Evolutionary conservation across 2,888 invertebrate genomes (phyloP).

Genomic region (Conistra vaccinii): DNA sequence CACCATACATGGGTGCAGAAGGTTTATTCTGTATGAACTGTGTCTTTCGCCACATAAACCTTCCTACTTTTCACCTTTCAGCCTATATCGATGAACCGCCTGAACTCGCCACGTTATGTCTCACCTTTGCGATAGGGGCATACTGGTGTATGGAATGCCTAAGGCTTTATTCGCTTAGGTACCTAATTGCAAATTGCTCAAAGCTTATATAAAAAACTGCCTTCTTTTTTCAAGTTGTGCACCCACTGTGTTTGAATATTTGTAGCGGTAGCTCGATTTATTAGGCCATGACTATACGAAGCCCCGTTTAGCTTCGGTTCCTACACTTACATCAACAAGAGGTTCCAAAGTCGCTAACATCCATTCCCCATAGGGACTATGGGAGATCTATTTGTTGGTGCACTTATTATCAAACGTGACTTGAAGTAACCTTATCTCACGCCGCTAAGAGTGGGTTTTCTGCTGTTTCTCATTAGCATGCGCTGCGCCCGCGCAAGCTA

Average conservation of each 20-base stretch:
- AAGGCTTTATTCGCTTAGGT: background rate
- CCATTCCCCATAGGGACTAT: no score
- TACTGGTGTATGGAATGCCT: background rate
- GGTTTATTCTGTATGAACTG: conserved; percentile 5
- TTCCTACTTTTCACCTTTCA: background rate
- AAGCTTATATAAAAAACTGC: background rate
- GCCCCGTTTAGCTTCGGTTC: background rate
- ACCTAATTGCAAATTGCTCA: background rate
- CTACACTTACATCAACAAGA: background rate
- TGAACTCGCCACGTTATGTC: background rate
- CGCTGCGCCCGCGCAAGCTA: conserved; percentile 43
- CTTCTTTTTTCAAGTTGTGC: no score
- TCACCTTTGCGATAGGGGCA: background rate
- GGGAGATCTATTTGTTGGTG: background rate
- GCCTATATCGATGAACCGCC: background rate
- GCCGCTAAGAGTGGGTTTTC: conserved; percentile 19
- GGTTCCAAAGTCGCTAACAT: background rate
- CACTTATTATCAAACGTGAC: background rate
- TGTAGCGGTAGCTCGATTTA: background rate
- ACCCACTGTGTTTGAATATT: background rate
- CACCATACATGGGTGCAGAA: conserved; percentile 26
- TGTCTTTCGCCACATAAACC: background rate
- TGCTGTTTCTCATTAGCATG: background rate
- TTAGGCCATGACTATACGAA: background rate
- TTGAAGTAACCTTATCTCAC: background rate